Percentiles rank a stretch among this genome's conserved stretches.
Conservation (phyloP, 2,113 vertebrate genomes). For the Labeo rohita region DNA sequence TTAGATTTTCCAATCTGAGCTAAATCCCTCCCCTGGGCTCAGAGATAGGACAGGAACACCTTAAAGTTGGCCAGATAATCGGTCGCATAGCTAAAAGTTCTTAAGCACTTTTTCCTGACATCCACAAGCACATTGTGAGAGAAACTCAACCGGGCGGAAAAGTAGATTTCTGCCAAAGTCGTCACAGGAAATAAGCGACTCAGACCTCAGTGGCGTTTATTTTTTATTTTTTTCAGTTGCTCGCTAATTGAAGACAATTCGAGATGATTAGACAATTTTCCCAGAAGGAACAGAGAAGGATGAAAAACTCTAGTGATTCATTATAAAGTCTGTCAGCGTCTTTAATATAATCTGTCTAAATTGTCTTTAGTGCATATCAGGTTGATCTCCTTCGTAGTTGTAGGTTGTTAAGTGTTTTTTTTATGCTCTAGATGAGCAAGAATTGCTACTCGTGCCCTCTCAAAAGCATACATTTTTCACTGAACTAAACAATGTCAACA, state of each 20-base stretch:
- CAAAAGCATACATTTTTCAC: background rate
- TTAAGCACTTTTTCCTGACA: slow-evolving; percentile 57
- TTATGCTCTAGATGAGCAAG: background rate
- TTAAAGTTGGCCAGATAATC: slow-evolving; percentile 60
- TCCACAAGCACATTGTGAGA: slow-evolving; percentile 51
- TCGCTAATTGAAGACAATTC: slow-evolving; percentile 65
- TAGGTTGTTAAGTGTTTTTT: background rate
- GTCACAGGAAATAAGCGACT: slow-evolving; percentile 63
- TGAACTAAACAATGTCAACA: background rate
- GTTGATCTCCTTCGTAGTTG: background rate
- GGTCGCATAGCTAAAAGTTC: slow-evolving; percentile 64
- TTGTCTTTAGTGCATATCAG: slow-evolving; percentile 23
- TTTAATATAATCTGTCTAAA: slow-evolving; percentile 38
- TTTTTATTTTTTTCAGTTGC: slow-evolving; percentile 55
- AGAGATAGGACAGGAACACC: slow-evolving; percentile 63
- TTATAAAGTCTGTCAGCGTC: slow-evolving; percentile 40
- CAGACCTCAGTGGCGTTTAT: slow-evolving; percentile 52
- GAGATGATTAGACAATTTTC: slow-evolving; percentile 57
- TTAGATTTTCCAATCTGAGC: slow-evolving; percentile 58
- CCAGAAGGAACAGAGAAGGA: slow-evolving; percentile 13
- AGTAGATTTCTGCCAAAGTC: slow-evolving; percentile 61
- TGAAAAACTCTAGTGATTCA: slow-evolving; percentile 37
- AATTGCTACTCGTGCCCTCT: background rate
- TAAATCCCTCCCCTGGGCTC: slow-evolving; percentile 68
- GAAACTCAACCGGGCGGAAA: slow-evolving; percentile 42